phyloP scores from a whole-genome alignment of 2,113 vertebrate genomes.

The Columbina picui region DNA sequence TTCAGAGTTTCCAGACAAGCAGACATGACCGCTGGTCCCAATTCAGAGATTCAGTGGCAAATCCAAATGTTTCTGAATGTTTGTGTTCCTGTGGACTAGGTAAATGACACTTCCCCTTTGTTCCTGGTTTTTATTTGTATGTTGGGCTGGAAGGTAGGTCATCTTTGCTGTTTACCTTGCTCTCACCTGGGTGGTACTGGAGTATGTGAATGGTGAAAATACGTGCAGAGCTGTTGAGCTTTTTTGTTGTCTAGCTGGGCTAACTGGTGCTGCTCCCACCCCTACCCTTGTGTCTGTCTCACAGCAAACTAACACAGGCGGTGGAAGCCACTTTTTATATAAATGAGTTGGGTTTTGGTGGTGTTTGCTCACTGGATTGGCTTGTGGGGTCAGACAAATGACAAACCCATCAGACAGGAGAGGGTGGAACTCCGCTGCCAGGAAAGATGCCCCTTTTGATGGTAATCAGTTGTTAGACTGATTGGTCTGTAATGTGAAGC shows the following conservation, averaged over 20 bases:
- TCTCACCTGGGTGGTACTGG: conserved; percentile 13
- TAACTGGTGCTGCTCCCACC: neutral
- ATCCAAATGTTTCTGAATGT: conserved; percentile 58
- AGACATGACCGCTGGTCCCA: conserved; percentile 47
- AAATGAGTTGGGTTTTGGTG: neutral
- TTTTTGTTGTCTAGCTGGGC: neutral
- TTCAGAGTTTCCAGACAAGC: conserved; percentile 54
- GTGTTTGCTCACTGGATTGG: neutral
- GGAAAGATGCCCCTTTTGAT: neutral
- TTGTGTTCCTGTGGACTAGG: conserved; percentile 52
- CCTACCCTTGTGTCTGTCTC: neutral
- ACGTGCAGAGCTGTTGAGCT: neutral
- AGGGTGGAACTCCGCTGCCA: neutral
- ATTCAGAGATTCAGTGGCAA: conserved; percentile 30
- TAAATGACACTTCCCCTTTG: conserved; percentile 52
- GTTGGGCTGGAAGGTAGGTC: neutral
- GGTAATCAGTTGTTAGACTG: neutral
- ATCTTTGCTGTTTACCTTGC: neutral
- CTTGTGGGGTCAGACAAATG: neutral
- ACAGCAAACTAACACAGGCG: neutral
- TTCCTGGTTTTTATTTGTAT: neutral
- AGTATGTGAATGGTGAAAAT: neutral
- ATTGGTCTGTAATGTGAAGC: neutral
- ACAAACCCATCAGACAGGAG: neutral
- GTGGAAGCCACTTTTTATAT: neutral